A percentile compares a stretch with the other conserved stretches of the same genome.
Conservation (phyloP, 2,113 vertebrate genomes). For the Plecturocebus donacophilus region DNA sequence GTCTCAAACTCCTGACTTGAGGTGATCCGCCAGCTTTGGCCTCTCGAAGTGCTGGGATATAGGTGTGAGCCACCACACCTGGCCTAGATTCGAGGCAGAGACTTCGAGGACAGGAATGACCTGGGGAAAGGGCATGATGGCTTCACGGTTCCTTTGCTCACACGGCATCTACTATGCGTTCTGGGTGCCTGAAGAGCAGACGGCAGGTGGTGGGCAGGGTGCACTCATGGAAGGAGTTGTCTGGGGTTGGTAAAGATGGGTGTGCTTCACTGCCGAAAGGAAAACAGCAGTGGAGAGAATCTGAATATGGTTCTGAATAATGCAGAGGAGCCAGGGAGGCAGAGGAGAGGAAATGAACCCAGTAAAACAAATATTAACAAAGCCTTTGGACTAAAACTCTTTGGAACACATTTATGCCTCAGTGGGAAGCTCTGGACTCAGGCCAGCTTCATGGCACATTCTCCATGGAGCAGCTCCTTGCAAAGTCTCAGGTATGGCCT, state of each 20-base stretch:
- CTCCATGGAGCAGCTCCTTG: neutral
- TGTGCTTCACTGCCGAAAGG: neutral
- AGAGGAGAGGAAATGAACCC: neutral
- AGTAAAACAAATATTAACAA: neutral
- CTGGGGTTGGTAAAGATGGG: neutral
- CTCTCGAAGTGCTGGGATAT: neutral
- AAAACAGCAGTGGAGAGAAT: neutral
- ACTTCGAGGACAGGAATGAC: too few relatives aligned
- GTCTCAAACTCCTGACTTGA: neutral
- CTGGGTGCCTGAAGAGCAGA: neutral
- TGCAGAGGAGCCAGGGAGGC: neutral
- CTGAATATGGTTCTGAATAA: neutral
- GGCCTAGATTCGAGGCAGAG: neutral
- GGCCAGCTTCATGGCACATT: neutral
- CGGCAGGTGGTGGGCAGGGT: neutral
- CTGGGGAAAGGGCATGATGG: neutral
- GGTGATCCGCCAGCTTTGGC: accelerated
- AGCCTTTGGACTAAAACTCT: neutral
- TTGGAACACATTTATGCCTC: neutral
- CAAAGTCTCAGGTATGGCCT: neutral
- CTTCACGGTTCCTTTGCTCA: neutral
- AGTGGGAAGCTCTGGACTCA: neutral
- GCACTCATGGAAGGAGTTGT: too few relatives aligned
- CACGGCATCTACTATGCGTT: neutral
- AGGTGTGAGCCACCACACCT: neutral